phyloP scores from a whole-genome alignment of 2,113 vertebrate species.

The Spizaetus ornatus region DNA sequence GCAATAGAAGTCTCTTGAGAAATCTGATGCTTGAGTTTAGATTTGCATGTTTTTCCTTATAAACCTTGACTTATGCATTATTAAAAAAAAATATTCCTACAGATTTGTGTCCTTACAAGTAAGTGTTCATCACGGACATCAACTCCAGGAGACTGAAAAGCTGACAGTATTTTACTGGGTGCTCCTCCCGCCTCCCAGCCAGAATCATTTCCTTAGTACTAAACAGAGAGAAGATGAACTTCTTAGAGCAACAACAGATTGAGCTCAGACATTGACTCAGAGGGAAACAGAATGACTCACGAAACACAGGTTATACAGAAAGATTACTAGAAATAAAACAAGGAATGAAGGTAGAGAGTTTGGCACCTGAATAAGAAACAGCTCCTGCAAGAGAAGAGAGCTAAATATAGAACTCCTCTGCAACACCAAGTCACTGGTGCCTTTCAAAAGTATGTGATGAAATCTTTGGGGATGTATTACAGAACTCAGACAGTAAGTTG shows the following conservation, averaged over 20 bases:
- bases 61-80: neutral
- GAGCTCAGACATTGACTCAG: neutral
- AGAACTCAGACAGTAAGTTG: neutral
- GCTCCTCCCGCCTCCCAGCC: neutral
- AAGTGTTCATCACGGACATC: neutral
- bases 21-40: neutral
- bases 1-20: neutral
- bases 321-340: neutral
- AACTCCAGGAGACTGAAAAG: neutral
- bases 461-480: neutral
- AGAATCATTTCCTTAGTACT: neutral
- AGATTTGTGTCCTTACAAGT: neutral
- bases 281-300: neutral
- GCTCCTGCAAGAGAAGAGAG: neutral
- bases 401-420: conserved; percentile 22
- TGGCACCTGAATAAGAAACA: neutral
- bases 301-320: neutral
- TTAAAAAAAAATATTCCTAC: neutral
- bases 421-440: neutral
- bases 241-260: neutral
- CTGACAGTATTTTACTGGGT: neutral
- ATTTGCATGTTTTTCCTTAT: neutral
- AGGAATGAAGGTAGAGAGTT: neutral
- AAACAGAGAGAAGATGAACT: neutral
- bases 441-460: neutral